A percentile compares a stretch with the other conserved stretches of the same genome.
Conservation (phyloP, 2,888 invertebrate genomes). For the Drosophila eohydei region DNA sequence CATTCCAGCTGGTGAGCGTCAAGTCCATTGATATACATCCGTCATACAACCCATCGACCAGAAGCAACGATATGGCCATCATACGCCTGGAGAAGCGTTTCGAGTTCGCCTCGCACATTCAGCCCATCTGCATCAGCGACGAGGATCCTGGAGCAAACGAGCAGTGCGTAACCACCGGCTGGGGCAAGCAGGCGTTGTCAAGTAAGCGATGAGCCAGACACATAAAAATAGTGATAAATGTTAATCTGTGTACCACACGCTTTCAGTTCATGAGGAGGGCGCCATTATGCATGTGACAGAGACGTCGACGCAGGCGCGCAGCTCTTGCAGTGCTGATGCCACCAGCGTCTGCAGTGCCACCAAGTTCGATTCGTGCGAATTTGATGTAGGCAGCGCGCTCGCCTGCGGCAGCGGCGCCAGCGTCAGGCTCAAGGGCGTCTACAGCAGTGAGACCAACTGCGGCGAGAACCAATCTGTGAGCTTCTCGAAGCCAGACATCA, state of each 20-base stretch:
- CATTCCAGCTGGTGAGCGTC: conserved; percentile 91
- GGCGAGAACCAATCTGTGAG: conserved; percentile 87
- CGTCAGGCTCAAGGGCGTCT: conserved; percentile 90
- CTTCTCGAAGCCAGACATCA: conserved; percentile 88
- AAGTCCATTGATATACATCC: conserved; percentile 90
- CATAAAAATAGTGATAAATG: background rate
- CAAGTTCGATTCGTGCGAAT: conserved; percentile 91
- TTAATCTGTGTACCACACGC: conserved; percentile 1
- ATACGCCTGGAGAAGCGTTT: conserved; percentile 88
- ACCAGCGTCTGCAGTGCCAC: conserved; percentile 88
- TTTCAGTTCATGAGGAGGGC: conserved; percentile 90
- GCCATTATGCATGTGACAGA: conserved; percentile 91
- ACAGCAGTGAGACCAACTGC: conserved; percentile 90
- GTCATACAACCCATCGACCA: conserved; percentile 87
- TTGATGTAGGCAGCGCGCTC: conserved; percentile 92
- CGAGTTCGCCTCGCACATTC: conserved; percentile 89
- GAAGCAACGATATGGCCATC: conserved; percentile 90
- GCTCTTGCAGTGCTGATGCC: conserved; percentile 79
- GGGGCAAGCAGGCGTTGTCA: conserved; percentile 92
- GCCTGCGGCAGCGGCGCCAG: conserved; percentile 91
- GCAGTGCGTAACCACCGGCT: conserved; percentile 92
- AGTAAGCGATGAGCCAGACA: conserved; percentile 86
- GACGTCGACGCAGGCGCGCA: conserved; percentile 88
- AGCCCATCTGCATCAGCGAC: conserved; percentile 90
- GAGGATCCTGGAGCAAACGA: conserved; percentile 86